A percentile compares a stretch with the other conserved stretches of the same genome.
These are phyloP conservation scores for Stegodyphus dumicola DNA, from an alignment of 1,140 invertebrate genomes.

Conservation along the genomic window DNA sequence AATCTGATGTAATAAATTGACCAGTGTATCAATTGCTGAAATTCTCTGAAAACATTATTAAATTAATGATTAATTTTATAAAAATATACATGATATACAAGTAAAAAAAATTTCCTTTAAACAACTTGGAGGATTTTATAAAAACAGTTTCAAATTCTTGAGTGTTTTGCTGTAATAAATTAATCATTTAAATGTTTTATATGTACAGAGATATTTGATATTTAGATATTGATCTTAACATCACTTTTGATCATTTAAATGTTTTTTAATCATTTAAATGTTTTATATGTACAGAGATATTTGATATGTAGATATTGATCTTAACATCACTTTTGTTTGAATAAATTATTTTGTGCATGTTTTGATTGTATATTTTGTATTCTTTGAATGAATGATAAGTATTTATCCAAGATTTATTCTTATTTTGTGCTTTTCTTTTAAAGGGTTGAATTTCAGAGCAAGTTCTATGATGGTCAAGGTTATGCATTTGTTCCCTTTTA, in stretches of 20 bases:
- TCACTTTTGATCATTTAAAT: neutral
- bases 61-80: too few relatives aligned
- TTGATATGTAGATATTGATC: neutral
- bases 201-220: neutral
- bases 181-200: neutral
- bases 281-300: neutral
- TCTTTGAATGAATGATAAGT: neutral
- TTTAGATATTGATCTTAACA: neutral
- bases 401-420: neutral
- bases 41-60: too few relatives aligned
- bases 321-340: neutral
- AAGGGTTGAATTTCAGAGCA: slow-evolving; percentile 98
- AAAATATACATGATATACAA: too few relatives aligned
- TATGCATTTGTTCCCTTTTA: slow-evolving; percentile 94
- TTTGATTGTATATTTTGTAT: neutral
- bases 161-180: neutral
- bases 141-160: neutral
- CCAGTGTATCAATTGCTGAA: too few relatives aligned
- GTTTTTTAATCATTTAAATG: too few relatives aligned
- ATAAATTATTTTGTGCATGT: neutral
- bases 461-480: slow-evolving; percentile 93
- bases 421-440: slow-evolving; percentile 64
- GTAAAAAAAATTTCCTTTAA: too few relatives aligned
- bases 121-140: neutral
- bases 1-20: too few relatives aligned